Conservation (phyloP, 2,888 invertebrate species). For the Copidosoma aretas region DNA sequence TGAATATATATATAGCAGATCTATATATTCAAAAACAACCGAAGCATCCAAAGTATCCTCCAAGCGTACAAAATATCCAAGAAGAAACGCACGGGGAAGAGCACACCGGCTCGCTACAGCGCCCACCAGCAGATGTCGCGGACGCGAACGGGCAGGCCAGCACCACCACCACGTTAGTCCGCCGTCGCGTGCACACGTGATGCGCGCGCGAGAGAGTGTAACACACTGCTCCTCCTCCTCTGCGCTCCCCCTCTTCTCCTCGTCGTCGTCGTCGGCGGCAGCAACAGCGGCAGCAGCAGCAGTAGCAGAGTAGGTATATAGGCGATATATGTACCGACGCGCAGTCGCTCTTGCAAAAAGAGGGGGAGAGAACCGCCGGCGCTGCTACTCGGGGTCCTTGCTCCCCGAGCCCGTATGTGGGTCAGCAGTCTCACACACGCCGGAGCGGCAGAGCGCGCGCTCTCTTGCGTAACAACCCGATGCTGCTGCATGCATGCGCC, state of each 20-base stretch:
- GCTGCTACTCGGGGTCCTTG: constrained; percentile 57
- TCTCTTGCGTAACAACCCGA: constrained; percentile 62
- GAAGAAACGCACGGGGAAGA: too few relatives aligned
- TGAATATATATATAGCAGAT: too few relatives aligned
- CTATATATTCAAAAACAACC: too few relatives aligned
- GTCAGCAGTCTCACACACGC: constrained; percentile 63
- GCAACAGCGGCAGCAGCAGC: too few relatives aligned
- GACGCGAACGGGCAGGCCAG: background rate
- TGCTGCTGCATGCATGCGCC: constrained; percentile 56
- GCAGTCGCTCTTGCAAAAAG: constrained; percentile 2
- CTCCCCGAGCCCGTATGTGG: constrained; percentile 61
- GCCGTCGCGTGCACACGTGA: constrained; percentile 2
- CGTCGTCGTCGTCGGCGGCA: background rate
- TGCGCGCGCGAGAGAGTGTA: background rate
- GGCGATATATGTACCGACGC: background rate
- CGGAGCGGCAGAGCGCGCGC: constrained; percentile 30
- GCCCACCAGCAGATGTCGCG: constrained; percentile 35
- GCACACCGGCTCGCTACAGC: too few relatives aligned
- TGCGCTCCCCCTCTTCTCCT: background rate
- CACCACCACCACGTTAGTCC: too few relatives aligned
- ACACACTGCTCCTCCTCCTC: background rate
- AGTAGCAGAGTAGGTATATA: too few relatives aligned
- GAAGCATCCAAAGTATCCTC: too few relatives aligned
- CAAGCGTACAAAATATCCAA: too few relatives aligned
- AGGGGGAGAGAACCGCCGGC: too few relatives aligned